A percentile compares a stretch with the other conserved stretches of the same genome.
Conservation (phyloP, 2,797 vertebrate genomes). For the Rhabdophis nuchalis region DNA sequence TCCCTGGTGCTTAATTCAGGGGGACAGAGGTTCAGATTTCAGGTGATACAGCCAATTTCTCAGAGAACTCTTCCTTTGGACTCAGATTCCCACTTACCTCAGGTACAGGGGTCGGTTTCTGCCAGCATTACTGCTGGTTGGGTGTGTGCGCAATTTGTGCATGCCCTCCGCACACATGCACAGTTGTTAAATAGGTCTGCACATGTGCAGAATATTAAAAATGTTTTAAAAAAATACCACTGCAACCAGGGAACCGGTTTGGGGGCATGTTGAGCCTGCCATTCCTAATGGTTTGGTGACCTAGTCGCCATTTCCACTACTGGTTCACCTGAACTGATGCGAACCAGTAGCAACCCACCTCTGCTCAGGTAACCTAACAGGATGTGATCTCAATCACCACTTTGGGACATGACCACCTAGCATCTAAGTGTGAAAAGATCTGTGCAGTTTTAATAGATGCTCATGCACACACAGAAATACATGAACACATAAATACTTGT, state of each 20-base stretch:
- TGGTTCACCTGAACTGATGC: no score
- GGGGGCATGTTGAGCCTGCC: no score
- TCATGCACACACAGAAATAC: background rate
- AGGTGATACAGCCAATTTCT: background rate
- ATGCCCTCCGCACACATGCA: no score
- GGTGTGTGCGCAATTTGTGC: no score
- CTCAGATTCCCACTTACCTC: background rate
- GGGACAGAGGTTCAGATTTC: background rate
- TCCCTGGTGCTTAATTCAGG: background rate
- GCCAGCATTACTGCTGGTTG: no score
- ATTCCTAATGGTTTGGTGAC: no score
- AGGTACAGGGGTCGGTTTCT: background rate
- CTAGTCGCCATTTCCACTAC: no score
- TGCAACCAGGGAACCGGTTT: no score
- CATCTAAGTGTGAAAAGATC: background rate
- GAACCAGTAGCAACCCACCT: no score
- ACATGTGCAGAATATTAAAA: no score
- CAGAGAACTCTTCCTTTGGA: background rate
- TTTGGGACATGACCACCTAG: background rate
- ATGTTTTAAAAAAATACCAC: no score
- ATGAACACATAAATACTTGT: background rate
- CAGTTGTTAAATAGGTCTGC: no score
- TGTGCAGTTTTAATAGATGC: background rate
- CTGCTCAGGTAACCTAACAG: background rate
- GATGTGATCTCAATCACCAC: background rate